Evolutionary conservation across 2,113 vertebrate genomes (phyloP).

Genomic region (Pseudopodoces humilis): DNA sequence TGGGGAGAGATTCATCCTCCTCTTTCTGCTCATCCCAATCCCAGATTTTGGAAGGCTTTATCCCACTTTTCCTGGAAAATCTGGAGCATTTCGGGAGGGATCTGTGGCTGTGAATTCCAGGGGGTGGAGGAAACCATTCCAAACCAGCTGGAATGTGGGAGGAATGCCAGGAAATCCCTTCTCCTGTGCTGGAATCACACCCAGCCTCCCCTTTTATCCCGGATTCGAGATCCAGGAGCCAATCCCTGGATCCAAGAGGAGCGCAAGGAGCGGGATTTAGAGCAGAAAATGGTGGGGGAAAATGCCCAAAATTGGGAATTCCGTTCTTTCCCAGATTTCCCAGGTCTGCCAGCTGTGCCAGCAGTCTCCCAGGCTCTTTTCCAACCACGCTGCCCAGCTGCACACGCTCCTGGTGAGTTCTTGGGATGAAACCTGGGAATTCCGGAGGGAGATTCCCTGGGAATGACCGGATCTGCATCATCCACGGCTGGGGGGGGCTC

Average conservation of each 20-base stretch:
- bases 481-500: background rate
- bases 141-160: background rate
- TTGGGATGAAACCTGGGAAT: no score
- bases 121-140: background rate
- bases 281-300: fast-evolving
- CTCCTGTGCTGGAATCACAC: background rate
- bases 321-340: constrained; percentile 84
- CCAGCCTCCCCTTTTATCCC: background rate
- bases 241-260: background rate
- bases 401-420: constrained; percentile 93
- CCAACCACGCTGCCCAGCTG: constrained; percentile 96
- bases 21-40: background rate
- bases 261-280: fast-evolving
- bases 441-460: background rate
- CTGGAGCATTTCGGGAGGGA: no score
- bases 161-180: background rate
- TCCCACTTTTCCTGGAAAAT: background rate
- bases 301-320: fast-evolving
- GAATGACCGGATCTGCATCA: background rate
- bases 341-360: constrained; percentile 98
- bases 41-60: background rate
- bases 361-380: constrained; percentile 94
- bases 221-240: background rate
- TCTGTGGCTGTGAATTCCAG: background rate
- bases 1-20: background rate